Evolutionary conservation across 2,113 vertebrate genomes (phyloP), one percentile per base, ranked within the genome.

Genomic region (Neotragus moschatus): DNA sequence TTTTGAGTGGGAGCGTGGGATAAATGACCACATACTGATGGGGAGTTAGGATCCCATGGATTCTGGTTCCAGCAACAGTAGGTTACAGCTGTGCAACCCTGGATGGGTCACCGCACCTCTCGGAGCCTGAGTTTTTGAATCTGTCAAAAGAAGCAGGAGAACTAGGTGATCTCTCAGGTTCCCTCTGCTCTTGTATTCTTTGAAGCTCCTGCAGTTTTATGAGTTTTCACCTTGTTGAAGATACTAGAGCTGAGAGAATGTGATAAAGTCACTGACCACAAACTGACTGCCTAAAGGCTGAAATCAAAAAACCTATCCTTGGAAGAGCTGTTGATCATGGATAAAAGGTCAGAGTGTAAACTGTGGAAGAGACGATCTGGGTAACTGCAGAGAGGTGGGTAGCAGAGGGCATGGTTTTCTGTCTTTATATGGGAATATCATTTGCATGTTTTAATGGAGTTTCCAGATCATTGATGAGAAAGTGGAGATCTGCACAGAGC

Each of bases 381-480:
- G 63, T 45, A 45, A 36, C 58, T 90, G 53, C 84, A 25, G 53
- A 92, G 92, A 95, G 19, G 33, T 77, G 25, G 63, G 87, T 94
- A n/a, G 55, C 33, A 25, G 66, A 88, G 75, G 66, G 90, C 63
- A 90, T 33, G 51, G 16, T 84, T 96, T 90, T 97, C 92, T 92
- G 5, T 88, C 73, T 95, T 92, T 81, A 66, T 63, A 82, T 90
- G 93, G 90, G 90, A 97, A 92, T 96, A 88, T 94, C 49, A 85
- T 92, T 93, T 81, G 19, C 43, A 79, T 88, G 58, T 56, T 86
- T 88, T 96, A 96, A 96, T 96, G 88, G 90, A 75, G 55, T 92
- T 96, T 97, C 97, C 97, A 98, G 95, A 96, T 77, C 75, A 92
- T 1, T 43, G 84, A 30, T 56, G 28, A 90, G 17, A 79, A 70